A percentile compares a stretch with the other conserved stretches of the same genome.
Evolutionary conservation across 92 coral and sea anemone genomes (phyloP).

Genomic region (Heliopora coerulea): DNA sequence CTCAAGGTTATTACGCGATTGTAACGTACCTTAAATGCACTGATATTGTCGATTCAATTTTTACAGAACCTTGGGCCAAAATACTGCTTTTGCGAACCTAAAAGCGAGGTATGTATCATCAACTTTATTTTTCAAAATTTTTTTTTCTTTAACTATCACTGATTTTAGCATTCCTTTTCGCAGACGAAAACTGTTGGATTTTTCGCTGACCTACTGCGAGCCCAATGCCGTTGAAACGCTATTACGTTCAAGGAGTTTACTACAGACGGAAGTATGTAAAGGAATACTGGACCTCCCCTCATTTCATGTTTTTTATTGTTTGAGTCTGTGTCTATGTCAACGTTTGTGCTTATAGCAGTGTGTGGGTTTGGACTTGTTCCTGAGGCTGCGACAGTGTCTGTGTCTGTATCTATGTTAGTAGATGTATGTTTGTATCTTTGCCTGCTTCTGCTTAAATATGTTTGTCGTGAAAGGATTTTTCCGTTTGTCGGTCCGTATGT

Average conservation of each 20-base stretch:
- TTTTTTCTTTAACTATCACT: background rate
- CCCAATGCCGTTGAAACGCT: constrained; percentile 81
- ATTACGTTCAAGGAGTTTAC: constrained; percentile 69
- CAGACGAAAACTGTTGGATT: constrained; percentile 78
- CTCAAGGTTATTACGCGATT: no score
- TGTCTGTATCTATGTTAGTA: no score
- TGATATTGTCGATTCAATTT: background rate
- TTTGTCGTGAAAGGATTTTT: no score
- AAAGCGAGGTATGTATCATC: constrained; percentile 17
- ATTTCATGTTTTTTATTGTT: no score
- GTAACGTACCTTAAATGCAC: no score
- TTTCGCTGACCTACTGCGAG: constrained; percentile 84
- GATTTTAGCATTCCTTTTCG: constrained; percentile 4
- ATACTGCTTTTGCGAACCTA: constrained; percentile 2
- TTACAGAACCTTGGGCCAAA: constrained; percentile 25
- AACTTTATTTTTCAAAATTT: background rate
- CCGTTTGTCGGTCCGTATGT: no score
- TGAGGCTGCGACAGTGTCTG: no score
- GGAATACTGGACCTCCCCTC: background rate
- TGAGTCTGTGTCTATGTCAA: background rate
- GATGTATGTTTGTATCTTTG: no score
- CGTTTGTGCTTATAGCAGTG: background rate
- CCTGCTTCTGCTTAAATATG: no score
- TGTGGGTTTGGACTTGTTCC: no score
- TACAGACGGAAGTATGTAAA: constrained; percentile 76